Conservation (phyloP, 2,888 invertebrate species). For the Rhagium mordax region DNA sequence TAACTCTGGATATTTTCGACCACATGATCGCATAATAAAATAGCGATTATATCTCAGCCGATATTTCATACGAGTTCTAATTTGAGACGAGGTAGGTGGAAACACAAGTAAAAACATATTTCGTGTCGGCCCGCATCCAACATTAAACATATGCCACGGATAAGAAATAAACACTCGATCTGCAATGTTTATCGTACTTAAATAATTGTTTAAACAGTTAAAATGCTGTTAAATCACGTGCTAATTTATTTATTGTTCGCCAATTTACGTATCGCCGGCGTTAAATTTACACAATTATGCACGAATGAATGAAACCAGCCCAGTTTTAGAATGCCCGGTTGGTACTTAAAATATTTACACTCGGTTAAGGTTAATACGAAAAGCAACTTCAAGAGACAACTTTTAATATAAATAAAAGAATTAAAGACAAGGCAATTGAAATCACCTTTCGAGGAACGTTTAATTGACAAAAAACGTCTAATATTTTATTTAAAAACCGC, state of each 20-base stretch:
- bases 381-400: no score
- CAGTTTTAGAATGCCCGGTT: neutral
- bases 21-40: neutral
- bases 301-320: neutral
- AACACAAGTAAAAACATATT: constrained; percentile 35
- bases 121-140: constrained; percentile 20
- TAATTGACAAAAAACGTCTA: no score
- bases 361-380: no score
- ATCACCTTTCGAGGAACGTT: no score
- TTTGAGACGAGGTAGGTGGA: constrained; percentile 35
- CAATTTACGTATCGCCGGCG: neutral
- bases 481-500: no score
- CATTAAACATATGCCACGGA: constrained; percentile 11
- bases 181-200: neutral
- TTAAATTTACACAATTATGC: neutral
- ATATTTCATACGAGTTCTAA: constrained; percentile 32
- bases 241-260: neutral
- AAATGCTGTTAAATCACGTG: neutral
- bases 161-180: constrained; percentile 12
- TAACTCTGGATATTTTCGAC: neutral
- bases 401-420: no score
- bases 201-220: constrained; percentile 1
- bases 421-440: no score
- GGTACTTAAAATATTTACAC: no score
- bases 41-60: neutral